phyloP scores from a whole-genome alignment of 2,113 vertebrate genomes.

The Talpa occidentalis region DNA sequence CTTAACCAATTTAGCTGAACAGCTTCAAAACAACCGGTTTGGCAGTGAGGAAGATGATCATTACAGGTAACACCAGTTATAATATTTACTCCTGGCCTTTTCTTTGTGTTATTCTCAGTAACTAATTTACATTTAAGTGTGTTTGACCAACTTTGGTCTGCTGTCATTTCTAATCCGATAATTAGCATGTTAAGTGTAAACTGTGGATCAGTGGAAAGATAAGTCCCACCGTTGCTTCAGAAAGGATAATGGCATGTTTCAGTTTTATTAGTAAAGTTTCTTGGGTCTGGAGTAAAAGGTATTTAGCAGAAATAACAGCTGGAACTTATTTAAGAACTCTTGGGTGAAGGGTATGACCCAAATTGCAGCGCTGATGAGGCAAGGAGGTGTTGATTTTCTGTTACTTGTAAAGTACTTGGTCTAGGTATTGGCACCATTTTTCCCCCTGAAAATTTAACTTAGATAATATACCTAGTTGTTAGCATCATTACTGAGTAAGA shows the following conservation, averaged over 20 bases:
- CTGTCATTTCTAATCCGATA: not conserved
- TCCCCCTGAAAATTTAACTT: not conserved
- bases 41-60: conserved; percentile 98
- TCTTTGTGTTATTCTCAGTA: conserved; percentile 11
- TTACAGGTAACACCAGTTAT: conserved; percentile 90
- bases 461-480: not conserved
- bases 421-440: not conserved
- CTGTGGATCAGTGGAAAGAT: not conserved
- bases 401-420: conserved; percentile 31
- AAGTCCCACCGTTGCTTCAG: not conserved
- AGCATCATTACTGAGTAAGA: not conserved
- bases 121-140: not conserved
- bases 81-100: not conserved
- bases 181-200: conserved; percentile 9
- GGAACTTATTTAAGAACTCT: not conserved
- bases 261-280: not conserved
- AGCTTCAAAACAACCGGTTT: conserved; percentile 98
- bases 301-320: not conserved
- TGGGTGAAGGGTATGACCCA: not conserved
- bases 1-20: conserved; percentile 94
- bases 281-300: not conserved
- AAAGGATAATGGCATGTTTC: not conserved
- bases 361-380: not conserved
- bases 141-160: not conserved
- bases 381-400: not conserved